These are phyloP conservation scores for Ganaspis brasiliensis DNA, from an alignment of 2,888 invertebrate genomes.

Conservation along the genomic window DNA sequence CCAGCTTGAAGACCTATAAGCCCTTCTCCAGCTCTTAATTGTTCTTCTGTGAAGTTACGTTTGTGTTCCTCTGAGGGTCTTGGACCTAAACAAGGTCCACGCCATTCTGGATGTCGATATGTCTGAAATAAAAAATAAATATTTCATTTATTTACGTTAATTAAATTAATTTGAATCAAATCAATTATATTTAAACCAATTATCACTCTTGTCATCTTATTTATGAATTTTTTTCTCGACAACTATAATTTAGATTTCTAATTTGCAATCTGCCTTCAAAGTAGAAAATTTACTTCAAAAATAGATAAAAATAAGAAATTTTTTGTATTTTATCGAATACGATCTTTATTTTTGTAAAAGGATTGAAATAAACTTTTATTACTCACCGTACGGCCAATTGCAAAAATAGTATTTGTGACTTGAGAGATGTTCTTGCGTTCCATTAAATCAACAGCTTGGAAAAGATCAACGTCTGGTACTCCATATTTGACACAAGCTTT, in stretches of 20 bases:
- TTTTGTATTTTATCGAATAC: no score
- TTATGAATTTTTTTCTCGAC: no score
- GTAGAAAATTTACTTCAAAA: no score
- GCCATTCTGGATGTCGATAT: conserved; percentile 92
- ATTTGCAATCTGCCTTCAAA: no score
- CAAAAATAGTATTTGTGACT: conserved; percentile 93
- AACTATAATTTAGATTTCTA: no score
- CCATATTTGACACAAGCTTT: conserved; percentile 92
- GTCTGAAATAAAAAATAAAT: conserved; percentile 81
- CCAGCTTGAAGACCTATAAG: conserved; percentile 95
- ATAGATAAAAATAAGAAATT: no score
- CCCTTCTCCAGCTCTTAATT: conserved; percentile 90
- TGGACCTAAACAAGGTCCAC: conserved; percentile 91
- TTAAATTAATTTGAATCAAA: no score
- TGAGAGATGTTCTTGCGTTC: conserved; percentile 94
- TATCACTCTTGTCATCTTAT: no score
- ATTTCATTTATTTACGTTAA: neutral
- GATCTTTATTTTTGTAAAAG: no score
- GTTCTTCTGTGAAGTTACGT: conserved; percentile 84
- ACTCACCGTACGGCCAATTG: conserved; percentile 91
- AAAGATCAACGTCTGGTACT: conserved; percentile 92
- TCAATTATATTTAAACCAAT: no score
- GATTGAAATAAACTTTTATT: no score
- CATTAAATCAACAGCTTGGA: conserved; percentile 96
- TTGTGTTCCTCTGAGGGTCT: conserved; percentile 90